These are phyloP conservation scores for Pasiphila rectangulata DNA, from an alignment of 2,888 invertebrate species.

Conservation along the genomic window DNA sequence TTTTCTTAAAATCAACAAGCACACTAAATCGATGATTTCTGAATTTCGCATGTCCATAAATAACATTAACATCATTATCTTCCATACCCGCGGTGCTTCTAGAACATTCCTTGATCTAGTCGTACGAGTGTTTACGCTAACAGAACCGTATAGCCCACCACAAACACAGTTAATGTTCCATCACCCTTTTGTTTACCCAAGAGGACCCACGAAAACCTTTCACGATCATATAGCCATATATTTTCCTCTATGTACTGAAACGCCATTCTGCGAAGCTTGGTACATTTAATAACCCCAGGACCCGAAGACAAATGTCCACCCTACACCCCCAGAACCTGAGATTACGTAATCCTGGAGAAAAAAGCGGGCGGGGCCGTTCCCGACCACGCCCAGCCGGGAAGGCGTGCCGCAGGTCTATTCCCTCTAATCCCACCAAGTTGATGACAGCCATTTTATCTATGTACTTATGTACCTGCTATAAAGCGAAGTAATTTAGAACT, in stretches of 20 bases:
- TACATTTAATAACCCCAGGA: conserved; percentile 69
- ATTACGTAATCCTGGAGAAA: conserved; percentile 31
- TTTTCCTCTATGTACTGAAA: conserved; percentile 15
- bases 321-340: conserved; percentile 48
- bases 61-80: conserved; percentile 4
- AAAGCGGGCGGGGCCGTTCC: conserved; percentile 24
- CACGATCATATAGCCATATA: conserved; percentile 1
- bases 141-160: background rate
- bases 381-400: conserved; percentile 19
- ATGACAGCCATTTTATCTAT: conserved; percentile 25
- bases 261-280: conserved; percentile 46
- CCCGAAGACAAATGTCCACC: conserved; percentile 63
- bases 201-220: background rate
- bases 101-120: conserved; percentile 1
- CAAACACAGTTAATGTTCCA: background rate
- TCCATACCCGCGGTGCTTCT: background rate
- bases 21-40: background rate
- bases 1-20: no score
- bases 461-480: conserved; percentile 27
- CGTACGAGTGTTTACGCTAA: background rate
- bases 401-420: conserved; percentile 30
- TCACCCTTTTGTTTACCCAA: conserved; percentile 4
- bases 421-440: conserved; percentile 18
- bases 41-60: background rate
- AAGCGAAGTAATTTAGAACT: conserved; percentile 33